Evolutionary conservation across 1,140 invertebrate genomes (phyloP).

Genomic region (Pectinophora gossypiella): DNA sequence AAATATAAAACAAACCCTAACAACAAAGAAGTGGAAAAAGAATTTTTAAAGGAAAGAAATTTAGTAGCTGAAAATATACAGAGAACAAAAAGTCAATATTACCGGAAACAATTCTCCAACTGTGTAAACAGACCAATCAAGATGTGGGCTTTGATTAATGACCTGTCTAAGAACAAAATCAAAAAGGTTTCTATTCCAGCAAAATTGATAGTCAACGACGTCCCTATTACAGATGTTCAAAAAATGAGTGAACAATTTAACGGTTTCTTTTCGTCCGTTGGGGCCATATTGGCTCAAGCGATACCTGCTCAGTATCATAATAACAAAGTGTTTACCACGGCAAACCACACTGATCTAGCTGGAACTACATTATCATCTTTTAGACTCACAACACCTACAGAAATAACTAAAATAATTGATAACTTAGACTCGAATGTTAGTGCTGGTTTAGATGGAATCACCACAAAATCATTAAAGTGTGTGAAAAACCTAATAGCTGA

Average conservation of each 20-base stretch:
- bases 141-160: slow-evolving; percentile 23
- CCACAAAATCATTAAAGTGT: slow-evolving; percentile 22
- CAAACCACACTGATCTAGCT: background rate
- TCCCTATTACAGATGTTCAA: slow-evolving; percentile 4
- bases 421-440: slow-evolving; percentile 21
- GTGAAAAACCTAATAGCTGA: slow-evolving; percentile 16
- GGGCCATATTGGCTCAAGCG: slow-evolving; percentile 14
- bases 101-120: background rate
- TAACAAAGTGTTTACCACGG: background rate
- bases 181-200: background rate
- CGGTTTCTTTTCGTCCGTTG: slow-evolving; percentile 21
- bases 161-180: slow-evolving; percentile 16
- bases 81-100: background rate
- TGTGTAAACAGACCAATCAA: slow-evolving; percentile 7
- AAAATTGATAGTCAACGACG: slow-evolving; percentile 3
- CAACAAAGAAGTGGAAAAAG: background rate
- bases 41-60: background rate
- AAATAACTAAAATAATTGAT: slow-evolving; percentile 22
- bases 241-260: slow-evolving; percentile 29
- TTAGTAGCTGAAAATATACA: background rate
- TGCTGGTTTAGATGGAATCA: slow-evolving; percentile 20
- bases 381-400: slow-evolving; percentile 5
- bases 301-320: slow-evolving; percentile 14
- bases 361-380: background rate
- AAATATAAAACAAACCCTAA: background rate